phyloP scores from a whole-genome alignment of 2,113 vertebrate species.

The Stigmatopora nigra region DNA sequence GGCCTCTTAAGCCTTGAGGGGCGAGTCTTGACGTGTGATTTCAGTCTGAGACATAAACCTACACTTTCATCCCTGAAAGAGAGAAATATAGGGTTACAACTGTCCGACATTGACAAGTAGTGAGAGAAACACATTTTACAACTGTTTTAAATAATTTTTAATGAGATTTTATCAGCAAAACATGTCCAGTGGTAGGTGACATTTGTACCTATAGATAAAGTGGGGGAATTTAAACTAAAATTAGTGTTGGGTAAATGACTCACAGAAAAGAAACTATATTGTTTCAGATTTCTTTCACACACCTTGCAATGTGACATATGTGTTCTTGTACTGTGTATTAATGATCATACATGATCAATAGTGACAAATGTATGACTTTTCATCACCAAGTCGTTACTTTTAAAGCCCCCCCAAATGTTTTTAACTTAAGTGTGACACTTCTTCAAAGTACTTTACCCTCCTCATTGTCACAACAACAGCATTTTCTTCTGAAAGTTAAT shows the following conservation, averaged over 20 bases:
- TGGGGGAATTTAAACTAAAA: background rate
- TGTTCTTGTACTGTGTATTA: background rate
- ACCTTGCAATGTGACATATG: background rate
- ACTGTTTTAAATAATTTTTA: background rate
- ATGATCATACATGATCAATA: background rate
- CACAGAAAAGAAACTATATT: background rate
- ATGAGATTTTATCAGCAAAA: background rate
- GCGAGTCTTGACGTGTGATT: conserved; percentile 1
- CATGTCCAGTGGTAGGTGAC: background rate
- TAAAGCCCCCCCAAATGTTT: background rate
- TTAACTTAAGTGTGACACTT: conserved; percentile 9
- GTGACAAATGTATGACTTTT: background rate
- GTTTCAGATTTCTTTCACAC: background rate
- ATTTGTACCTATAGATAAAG: background rate
- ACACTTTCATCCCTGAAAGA: conserved; percentile 1
- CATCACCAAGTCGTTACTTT: background rate
- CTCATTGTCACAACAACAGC: conserved; percentile 59
- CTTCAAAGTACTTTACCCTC: conserved; percentile 29
- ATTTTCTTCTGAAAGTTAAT: conserved; percentile 64
- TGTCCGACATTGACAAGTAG: background rate
- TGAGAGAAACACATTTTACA: background rate
- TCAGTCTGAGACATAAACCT: background rate
- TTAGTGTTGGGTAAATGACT: background rate
- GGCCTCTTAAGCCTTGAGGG: conserved; percentile 1
- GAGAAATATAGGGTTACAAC: background rate